These are phyloP conservation scores for Balanococcus diminutus DNA, from an alignment of 2,888 invertebrate genomes.

Conservation along the genomic window DNA sequence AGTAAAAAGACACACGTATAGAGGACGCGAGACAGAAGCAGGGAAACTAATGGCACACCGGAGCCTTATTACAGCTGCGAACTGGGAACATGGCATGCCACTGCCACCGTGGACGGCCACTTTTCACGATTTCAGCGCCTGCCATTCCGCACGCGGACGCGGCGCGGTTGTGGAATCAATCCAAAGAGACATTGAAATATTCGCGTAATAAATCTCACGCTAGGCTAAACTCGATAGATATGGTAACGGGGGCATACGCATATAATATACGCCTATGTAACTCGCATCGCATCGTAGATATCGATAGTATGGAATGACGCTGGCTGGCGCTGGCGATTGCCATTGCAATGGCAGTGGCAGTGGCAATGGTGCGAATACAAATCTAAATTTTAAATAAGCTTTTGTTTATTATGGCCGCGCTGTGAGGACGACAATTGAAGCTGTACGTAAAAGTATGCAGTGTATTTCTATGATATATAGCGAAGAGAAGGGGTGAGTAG, in stretches of 20 bases:
- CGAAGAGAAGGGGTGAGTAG: too few relatives aligned
- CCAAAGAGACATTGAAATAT: constrained; percentile 5
- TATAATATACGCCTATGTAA: background rate
- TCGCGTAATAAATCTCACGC: constrained; percentile 19
- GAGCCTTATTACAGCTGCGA: constrained; percentile 11
- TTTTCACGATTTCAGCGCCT: constrained; percentile 11
- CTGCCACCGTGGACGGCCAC: background rate
- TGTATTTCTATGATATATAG: background rate
- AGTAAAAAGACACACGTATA: background rate
- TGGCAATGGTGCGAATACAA: background rate
- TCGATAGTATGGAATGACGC: too few relatives aligned
- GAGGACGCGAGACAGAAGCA: background rate
- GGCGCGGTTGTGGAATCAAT: constrained; percentile 24
- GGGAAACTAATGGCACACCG: background rate
- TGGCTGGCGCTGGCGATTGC: too few relatives aligned
- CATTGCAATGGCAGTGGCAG: too few relatives aligned
- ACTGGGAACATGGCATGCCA: background rate
- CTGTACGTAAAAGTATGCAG: too few relatives aligned
- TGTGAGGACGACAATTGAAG: background rate
- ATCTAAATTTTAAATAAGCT: constrained; percentile 27
- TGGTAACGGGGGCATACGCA: background rate
- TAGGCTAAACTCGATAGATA: background rate
- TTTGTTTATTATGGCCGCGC: constrained; percentile 11
- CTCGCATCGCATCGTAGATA: background rate
- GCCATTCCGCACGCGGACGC: too few relatives aligned